Evolutionary conservation across 2,113 vertebrate species (phyloP).

Genomic region (Catharus minimus): DNA sequence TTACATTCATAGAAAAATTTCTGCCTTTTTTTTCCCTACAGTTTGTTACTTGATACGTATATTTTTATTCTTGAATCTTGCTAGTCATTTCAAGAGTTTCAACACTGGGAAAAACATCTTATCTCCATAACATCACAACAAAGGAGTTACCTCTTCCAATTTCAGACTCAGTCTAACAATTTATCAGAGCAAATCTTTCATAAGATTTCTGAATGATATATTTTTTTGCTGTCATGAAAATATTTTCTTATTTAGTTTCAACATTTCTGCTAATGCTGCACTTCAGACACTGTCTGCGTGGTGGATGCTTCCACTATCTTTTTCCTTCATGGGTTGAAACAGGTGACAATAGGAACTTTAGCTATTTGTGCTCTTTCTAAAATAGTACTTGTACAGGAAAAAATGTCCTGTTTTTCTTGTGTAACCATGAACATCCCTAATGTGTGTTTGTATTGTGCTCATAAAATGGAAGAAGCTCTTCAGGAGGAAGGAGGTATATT

Average conservation of each 20-base stretch:
- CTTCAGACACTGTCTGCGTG: neutral
- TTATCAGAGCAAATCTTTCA: neutral
- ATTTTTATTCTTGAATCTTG: constrained; percentile 21
- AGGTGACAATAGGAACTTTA: neutral
- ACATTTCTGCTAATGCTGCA: neutral
- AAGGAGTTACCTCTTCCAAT: constrained; percentile 5
- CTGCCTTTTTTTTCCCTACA: neutral
- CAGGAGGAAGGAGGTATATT: neutral
- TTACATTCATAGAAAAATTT: neutral
- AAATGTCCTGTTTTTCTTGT: neutral
- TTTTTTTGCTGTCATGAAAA: neutral
- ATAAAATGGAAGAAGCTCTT: neutral
- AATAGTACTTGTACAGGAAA: neutral
- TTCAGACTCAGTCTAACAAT: neutral
- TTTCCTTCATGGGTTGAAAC: neutral
- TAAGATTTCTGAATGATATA: neutral
- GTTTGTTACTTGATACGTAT: neutral
- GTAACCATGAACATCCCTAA: neutral
- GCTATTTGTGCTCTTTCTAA: neutral
- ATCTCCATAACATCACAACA: constrained; percentile 45
- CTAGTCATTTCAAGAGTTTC: constrained; percentile 21
- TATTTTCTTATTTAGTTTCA: neutral
- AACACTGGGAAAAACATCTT: neutral
- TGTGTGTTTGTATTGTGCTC: neutral
- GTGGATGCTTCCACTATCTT: neutral